Evolutionary conservation across 2,113 vertebrate genomes (phyloP), one percentile per base, ranked within the genome.

Genomic region (Hemibagrus wyckioides): DNA sequence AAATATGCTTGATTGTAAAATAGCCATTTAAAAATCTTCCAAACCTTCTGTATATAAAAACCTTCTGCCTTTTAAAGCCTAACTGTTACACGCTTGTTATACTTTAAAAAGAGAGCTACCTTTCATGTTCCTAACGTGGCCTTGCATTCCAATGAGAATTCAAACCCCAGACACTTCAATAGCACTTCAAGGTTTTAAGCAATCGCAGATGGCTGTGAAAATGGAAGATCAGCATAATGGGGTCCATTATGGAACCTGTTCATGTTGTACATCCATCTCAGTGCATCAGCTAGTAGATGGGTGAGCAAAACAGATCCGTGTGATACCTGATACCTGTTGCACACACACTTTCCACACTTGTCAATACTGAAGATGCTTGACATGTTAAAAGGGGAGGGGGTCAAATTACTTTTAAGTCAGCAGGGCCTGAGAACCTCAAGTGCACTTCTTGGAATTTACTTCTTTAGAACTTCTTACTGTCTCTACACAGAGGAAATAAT

Each of bases 151-250:
- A 44, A 63, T 63, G 54, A 85, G 28, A 48, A 75, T 75, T 57
- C 23, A 36, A 80, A 56, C n/a, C 50, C 21, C 50, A 28, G 21
- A 56, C 69, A 23, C 56, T 25, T 52, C 23, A 28, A 36, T 3
- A 65, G 23, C 48, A n/a, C 82, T 28, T 69, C 30, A 54, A 79
- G 41, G 33, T 79, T 65, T 48, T 36, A 48, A 65, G 3, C 84
- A 63, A 28, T 44, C 83, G 11, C 25, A 85, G 84, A 52, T 80
- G 75, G 75, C 75, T 10, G 48, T 85, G 44, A 65, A 85, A 65
- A 39, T 30, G 52, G 30, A 54, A 54, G 21, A n/a, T 56, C 52
- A 57, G 33, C 50, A 54, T 80, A 54, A 86, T 36, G 30, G 44
- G 39, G 75, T 50, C 41, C 44, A 67, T 79, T 67, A 61, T 39